Conservation (phyloP, 1,140 invertebrate genomes). For the Galleria mellonella region DNA sequence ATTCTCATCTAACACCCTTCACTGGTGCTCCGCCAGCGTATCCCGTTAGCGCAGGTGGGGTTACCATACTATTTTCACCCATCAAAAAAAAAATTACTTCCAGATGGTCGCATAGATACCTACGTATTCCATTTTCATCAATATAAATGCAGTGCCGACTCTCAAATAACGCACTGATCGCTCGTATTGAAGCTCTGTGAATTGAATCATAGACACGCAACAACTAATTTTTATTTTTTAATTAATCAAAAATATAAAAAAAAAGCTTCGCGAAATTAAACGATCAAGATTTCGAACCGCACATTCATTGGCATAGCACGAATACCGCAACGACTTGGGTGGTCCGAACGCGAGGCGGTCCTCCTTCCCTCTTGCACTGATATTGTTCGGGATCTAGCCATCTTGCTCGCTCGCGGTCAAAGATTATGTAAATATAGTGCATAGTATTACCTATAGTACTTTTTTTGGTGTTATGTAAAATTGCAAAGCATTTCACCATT, state of each 20-base stretch:
- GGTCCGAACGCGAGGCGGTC: constrained; percentile 27
- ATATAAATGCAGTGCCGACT: no score
- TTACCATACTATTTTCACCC: no score
- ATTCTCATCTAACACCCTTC: no score
- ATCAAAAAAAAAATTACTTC: no score
- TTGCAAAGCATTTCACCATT: constrained; percentile 26
- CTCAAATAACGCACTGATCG: no score
- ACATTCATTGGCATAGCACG: constrained; percentile 18
- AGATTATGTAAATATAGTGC: constrained; percentile 31
- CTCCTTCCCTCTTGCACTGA: constrained; percentile 24
- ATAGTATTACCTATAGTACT: background rate
- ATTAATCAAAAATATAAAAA: constrained; percentile 10
- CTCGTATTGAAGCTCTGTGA: no score
- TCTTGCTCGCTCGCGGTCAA: constrained; percentile 21
- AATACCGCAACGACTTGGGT: constrained; percentile 50
- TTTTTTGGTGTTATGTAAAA: constrained; percentile 1
- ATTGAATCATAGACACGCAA: no score
- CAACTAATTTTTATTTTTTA: no score
- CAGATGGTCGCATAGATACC: no score
- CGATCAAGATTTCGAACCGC: constrained; percentile 32
- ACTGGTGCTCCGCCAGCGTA: no score
- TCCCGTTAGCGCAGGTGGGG: no score
- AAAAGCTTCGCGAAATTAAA: constrained; percentile 18
- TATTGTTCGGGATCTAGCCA: background rate
- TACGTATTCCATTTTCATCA: no score